Conservation (phyloP, 2,888 invertebrate species). For the Polymixis flavicincta region DNA sequence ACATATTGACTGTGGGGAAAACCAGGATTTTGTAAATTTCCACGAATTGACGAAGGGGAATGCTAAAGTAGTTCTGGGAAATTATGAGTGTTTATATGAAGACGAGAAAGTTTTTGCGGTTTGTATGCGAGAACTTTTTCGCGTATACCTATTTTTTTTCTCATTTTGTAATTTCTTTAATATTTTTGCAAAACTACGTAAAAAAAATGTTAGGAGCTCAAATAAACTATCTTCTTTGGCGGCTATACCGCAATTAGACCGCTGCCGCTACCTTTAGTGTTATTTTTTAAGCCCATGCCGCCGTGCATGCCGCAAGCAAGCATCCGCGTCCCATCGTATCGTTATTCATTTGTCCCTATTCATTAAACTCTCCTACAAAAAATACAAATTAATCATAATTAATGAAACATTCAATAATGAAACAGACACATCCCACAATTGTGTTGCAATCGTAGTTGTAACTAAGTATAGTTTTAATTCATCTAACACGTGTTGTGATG, state of each 20-base stretch:
- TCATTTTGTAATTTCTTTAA: background rate
- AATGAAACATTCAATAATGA: slow-evolving; percentile 8
- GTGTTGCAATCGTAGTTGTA: background rate
- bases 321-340: background rate
- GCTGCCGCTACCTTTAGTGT: background rate
- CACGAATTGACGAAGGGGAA: slow-evolving; percentile 5
- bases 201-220: background rate
- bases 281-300: too few species aligned
- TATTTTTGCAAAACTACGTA: background rate
- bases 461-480: slow-evolving; percentile 26
- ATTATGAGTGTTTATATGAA: background rate
- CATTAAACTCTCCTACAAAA: slow-evolving; percentile 9
- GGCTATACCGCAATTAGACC: too few species aligned
- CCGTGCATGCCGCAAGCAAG: too few species aligned
- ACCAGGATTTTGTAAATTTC: background rate
- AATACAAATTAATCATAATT: slow-evolving; percentile 32
- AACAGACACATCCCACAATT: background rate
- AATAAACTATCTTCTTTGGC: background rate
- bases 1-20: background rate
- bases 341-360: slow-evolving; percentile 15
- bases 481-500: slow-evolving; percentile 40
- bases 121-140: background rate
- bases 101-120: background rate
- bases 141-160: too few species aligned
- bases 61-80: slow-evolving; percentile 22